Conservation (phyloP, 2,888 invertebrate species). For the Suillia variegata region DNA sequence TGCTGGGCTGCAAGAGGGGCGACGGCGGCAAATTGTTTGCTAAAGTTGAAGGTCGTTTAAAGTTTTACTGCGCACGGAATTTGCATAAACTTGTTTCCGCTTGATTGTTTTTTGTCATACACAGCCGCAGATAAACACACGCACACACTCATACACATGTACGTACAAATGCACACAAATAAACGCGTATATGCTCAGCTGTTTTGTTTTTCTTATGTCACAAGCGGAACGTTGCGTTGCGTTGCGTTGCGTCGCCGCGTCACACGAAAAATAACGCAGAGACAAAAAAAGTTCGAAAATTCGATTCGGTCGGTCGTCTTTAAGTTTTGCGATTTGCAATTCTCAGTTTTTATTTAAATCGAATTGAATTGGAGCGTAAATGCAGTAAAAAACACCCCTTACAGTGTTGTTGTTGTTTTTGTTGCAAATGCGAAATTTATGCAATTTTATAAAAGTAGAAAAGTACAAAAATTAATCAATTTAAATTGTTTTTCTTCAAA, state of each 20-base stretch:
- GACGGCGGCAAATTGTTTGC: too few species aligned
- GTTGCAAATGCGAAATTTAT: not conserved
- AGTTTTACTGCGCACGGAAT: too few species aligned
- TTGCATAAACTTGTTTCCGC: too few species aligned
- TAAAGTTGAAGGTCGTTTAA: too few species aligned
- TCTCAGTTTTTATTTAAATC: not conserved
- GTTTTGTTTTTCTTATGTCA: not conserved
- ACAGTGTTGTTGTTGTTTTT: not conserved
- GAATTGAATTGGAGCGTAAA: not conserved
- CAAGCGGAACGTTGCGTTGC: too few species aligned
- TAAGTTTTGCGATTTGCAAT: not conserved
- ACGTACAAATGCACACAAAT: not conserved
- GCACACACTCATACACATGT: not conserved
- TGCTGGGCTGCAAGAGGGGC: too few species aligned
- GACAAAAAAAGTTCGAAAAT: too few species aligned
- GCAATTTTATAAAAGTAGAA: slow-evolving; percentile 2
- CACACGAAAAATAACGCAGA: too few species aligned
- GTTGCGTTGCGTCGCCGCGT: too few species aligned
- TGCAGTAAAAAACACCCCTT: not conserved
- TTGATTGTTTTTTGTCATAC: too few species aligned
- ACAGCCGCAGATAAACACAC: not conserved
- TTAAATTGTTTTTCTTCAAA: not conserved
- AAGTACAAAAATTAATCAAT: not conserved
- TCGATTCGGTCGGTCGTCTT: not conserved
- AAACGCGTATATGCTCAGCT: not conserved